These are phyloP conservation scores for Spodoptera litura DNA, from an alignment of 1,140 invertebrate species.

Conservation along the genomic window DNA sequence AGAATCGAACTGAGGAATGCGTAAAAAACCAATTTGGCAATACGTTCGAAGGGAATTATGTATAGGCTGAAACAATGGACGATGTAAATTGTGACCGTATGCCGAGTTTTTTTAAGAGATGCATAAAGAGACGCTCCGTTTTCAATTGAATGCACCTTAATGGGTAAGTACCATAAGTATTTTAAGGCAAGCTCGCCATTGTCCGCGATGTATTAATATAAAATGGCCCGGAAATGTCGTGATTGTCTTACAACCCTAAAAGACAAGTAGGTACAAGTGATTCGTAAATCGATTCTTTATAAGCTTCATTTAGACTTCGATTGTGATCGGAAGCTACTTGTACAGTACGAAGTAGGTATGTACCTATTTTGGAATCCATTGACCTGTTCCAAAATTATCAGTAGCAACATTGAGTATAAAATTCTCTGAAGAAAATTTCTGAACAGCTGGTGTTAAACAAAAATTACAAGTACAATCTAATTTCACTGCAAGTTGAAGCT, in stretches of 20 bases:
- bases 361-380: too few relatives aligned
- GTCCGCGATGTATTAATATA: conserved; percentile 70
- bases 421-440: too few relatives aligned
- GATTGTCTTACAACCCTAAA: conserved; percentile 45
- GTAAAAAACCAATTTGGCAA: conserved; percentile 63
- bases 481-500: not conserved
- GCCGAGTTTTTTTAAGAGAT: conserved; percentile 67
- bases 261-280: conserved; percentile 51
- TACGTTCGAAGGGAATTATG: conserved; percentile 76
- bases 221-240: conserved; percentile 60
- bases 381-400: too few relatives aligned
- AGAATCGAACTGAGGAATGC: conserved; percentile 20
- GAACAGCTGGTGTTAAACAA: too few relatives aligned
- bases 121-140: conserved; percentile 71
- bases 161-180: conserved; percentile 67
- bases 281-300: conserved; percentile 2
- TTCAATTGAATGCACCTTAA: conserved; percentile 77
- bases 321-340: too few relatives aligned
- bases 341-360: too few relatives aligned
- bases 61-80: conserved; percentile 77
- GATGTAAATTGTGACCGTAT: conserved; percentile 76
- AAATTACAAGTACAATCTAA: too few relatives aligned
- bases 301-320: not conserved
- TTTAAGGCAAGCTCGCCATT: conserved; percentile 70
- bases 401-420: too few relatives aligned